Conservation (phyloP, 2,888 invertebrate genomes). For the Cataglyphis cursor region DNA sequence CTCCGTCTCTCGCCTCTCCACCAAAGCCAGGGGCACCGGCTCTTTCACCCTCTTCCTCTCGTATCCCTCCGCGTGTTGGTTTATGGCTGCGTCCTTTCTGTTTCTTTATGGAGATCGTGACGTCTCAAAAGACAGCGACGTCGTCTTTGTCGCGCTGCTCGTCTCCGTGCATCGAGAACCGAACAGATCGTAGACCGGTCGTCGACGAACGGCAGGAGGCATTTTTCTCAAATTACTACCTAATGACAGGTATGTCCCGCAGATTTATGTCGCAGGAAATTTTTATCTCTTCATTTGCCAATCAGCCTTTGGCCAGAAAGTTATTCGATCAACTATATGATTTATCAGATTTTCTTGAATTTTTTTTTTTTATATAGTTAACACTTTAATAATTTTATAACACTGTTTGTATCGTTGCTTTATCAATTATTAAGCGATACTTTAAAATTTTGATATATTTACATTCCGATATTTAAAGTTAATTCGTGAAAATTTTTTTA, state of each 20-base stretch:
- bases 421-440: background rate
- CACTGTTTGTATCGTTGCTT: background rate
- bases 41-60: slow-evolving; percentile 56
- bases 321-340: background rate
- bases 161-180: slow-evolving; percentile 24
- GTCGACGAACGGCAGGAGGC: slow-evolving; percentile 6
- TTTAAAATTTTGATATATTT: background rate
- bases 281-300: slow-evolving; percentile 1
- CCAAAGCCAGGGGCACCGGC: background rate
- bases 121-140: slow-evolving; percentile 66
- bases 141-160: slow-evolving; percentile 54
- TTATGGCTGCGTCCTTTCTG: slow-evolving; percentile 62
- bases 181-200: slow-evolving; percentile 32
- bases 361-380: background rate
- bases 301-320: background rate
- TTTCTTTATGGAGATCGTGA: slow-evolving; percentile 73
- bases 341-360: background rate
- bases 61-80: slow-evolving; percentile 57
- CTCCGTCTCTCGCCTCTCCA: slow-evolving; percentile 6
- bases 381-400: background rate
- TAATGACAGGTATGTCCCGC: background rate
- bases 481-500: too few relatives aligned
- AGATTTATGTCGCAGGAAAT: background rate
- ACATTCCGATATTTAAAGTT: background rate
- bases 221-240: slow-evolving; percentile 27